Evolutionary conservation across 2,797 vertebrate species (phyloP).

Genomic region (Myotis findleyi): DNA sequence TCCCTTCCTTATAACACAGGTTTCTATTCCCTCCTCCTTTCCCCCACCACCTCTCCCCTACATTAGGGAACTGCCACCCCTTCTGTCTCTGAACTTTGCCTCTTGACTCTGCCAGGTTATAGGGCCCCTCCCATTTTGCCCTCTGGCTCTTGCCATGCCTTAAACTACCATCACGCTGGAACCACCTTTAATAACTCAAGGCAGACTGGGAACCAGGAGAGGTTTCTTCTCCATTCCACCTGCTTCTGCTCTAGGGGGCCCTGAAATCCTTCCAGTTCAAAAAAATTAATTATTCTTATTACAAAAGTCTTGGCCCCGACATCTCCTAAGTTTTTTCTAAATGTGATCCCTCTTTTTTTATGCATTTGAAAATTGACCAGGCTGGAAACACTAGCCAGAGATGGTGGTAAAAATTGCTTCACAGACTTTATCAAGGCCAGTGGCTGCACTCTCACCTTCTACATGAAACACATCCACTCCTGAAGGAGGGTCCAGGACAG

Average conservation of each 20-base stretch:
- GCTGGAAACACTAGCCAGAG: conserved; percentile 17
- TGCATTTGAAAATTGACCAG: not conserved
- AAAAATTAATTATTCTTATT: conserved; percentile 11
- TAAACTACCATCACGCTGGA: not conserved
- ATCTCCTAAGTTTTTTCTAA: conserved; percentile 42
- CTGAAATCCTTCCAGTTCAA: not conserved
- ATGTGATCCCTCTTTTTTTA: not conserved
- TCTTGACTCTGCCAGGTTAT: not conserved
- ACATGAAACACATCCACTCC: conserved; percentile 63
- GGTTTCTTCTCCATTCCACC: not conserved
- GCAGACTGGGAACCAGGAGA: not conserved
- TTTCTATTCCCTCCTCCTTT: not conserved
- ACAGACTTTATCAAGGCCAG: not conserved
- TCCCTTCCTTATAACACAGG: not conserved
- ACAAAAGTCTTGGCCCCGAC: conserved; percentile 30
- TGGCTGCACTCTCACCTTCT: conserved; percentile 73
- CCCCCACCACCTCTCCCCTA: not conserved
- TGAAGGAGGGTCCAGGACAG: conserved; percentile 70
- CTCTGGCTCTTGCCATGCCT: conserved; percentile 47
- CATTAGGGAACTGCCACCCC: not conserved
- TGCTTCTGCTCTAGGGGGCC: conserved; percentile 9
- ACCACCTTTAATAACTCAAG: conserved; percentile 3
- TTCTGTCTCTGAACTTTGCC: conserved; percentile 61
- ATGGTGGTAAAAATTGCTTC: conserved; percentile 35
- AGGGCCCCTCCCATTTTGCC: conserved; percentile 39